Base-by-base conservation (phyloP, 2,888 invertebrate genomes). In the Calliopum simillimum region DNA sequence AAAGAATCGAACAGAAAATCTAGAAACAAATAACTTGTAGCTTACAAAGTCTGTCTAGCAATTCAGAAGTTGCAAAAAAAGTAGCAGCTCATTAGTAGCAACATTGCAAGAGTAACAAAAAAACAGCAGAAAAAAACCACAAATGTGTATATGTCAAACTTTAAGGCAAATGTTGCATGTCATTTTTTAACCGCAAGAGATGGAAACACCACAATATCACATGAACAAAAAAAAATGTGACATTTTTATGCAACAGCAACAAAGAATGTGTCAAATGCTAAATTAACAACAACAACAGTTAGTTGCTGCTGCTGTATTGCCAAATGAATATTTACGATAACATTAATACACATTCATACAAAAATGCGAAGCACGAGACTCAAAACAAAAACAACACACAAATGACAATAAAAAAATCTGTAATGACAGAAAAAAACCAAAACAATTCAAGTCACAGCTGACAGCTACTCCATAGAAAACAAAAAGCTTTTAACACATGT, bases 381-480 rank as follows among this genome's bases (percentile, higher is more conserved):
- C 25, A 51, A 64, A 64, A 49, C n/a, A 64, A 64, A 53, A 65
- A 19, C 21, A 14, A 71, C 71, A 51, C 53, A 25, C 51, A 64
- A 53, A 23, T 19, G 41, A 46, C 63, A 62, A 19, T 53, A 41
- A 58, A 1, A 58, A 58, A 58, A 56, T n/a, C 46, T 43, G 4
- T 74, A 74, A 76, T 75, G 73, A 69, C 79, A 74, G 69, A 74
- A 75, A 78, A 75, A 73, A 69, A 63, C 69, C 70, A 75, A 46
- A 61, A 46, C 13, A 61, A 46, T 23, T 23, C 12, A 41, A 19
- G n/a, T 41, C 59, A 44, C 59, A 43, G 44, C 19, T 59, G 59
- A 59, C 59, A 44, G 44, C 59, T 23, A 56, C 25, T n/a, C n/a
- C n/a, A 53, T 19, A 13, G 14, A 12, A 61, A 46, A 43, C 11